These are phyloP conservation scores for Buphagus erythrorhynchus DNA, from an alignment of 2,797 vertebrate genomes.

Conservation along the genomic window DNA sequence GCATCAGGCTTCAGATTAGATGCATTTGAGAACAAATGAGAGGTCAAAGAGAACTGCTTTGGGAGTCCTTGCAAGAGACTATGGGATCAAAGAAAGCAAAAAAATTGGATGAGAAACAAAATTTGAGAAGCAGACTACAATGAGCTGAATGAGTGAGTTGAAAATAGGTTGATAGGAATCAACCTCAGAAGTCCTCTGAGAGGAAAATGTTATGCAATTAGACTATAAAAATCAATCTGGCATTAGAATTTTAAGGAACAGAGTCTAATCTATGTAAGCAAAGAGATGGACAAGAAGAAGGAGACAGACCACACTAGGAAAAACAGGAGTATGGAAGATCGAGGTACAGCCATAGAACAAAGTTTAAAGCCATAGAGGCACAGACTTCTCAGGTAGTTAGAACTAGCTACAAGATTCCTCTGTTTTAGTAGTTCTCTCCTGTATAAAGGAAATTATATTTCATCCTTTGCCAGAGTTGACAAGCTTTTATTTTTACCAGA, in stretches of 20 bases:
- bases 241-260: neutral
- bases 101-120: neutral
- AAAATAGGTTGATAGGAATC: neutral
- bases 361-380: neutral
- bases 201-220: neutral
- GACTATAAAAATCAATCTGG: neutral
- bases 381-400: neutral
- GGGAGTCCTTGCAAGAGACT: neutral
- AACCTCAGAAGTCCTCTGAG: neutral
- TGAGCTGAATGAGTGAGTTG: neutral
- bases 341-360: neutral
- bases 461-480: neutral
- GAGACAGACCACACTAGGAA: neutral
- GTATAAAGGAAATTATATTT: neutral
- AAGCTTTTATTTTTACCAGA: neutral
- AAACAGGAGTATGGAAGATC: neutral
- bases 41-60: neutral
- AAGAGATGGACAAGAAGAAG: neutral
- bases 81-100: neutral
- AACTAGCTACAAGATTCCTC: neutral
- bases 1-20: neutral
- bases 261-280: neutral
- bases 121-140: neutral
- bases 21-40: neutral
- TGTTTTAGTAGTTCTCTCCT: neutral